Percentiles rank a stretch among this genome's conserved stretches.
Conservation (phyloP, 2,888 invertebrate genomes). For the Andricus quercusramuli region DNA sequence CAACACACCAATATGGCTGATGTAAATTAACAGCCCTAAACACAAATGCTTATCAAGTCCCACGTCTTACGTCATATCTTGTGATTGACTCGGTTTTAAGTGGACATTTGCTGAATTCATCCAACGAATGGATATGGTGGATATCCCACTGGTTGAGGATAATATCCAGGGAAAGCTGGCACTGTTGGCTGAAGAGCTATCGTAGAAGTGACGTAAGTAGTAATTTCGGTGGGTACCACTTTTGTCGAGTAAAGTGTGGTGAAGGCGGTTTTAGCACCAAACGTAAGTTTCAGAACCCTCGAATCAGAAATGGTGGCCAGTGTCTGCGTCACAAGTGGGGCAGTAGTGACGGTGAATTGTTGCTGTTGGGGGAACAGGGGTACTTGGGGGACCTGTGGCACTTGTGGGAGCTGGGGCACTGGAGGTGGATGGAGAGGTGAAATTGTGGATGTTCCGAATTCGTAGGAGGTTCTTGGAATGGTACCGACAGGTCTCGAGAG, state of each 20-base stretch:
- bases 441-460: slow-evolving; percentile 87
- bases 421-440: slow-evolving; percentile 75
- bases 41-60: background rate
- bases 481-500: slow-evolving; percentile 89
- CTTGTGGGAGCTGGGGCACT: slow-evolving; percentile 53
- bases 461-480: slow-evolving; percentile 89
- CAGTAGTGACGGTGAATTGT: slow-evolving; percentile 88
- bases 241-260: slow-evolving; percentile 92
- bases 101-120: slow-evolving; percentile 73
- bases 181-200: slow-evolving; percentile 86
- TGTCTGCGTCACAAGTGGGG: slow-evolving; percentile 90
- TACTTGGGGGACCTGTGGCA: slow-evolving; percentile 63
- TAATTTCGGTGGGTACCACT: slow-evolving; percentile 89
- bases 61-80: no score
- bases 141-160: slow-evolving; percentile 84
- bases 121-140: slow-evolving; percentile 89
- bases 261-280: slow-evolving; percentile 94
- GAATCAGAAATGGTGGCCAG: slow-evolving; percentile 89
- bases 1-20: slow-evolving; percentile 24
- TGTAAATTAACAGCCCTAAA: background rate
- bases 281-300: slow-evolving; percentile 90
- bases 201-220: slow-evolving; percentile 91
- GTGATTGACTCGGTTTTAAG: background rate
- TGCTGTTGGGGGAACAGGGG: slow-evolving; percentile 81
- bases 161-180: slow-evolving; percentile 87